Conservation (phyloP, 2,888 invertebrate genomes). For the Stenurella melanura region DNA sequence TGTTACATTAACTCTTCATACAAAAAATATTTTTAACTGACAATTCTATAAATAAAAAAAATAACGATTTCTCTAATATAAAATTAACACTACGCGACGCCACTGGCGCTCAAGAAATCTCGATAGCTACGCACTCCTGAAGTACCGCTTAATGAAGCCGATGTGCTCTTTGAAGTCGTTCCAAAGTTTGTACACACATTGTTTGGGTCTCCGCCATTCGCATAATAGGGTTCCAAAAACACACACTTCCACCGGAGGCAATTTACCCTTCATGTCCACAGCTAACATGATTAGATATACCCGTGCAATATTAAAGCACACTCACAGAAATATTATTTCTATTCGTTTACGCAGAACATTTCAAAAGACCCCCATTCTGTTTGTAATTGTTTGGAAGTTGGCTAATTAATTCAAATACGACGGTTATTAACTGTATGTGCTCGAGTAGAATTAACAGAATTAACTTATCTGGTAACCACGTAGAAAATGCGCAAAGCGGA, state of each 20-base stretch:
- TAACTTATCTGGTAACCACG: background rate
- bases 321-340: constrained; percentile 24
- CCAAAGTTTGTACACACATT: constrained; percentile 50
- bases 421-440: constrained; percentile 3
- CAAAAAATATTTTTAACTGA: too few relatives aligned
- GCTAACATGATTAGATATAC: constrained; percentile 20
- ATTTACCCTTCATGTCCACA: constrained; percentile 23
- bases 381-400: constrained; percentile 28
- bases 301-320: background rate
- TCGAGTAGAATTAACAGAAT: background rate
- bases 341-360: constrained; percentile 1
- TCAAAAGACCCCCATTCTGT: constrained; percentile 1
- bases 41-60: too few relatives aligned
- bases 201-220: constrained; percentile 46
- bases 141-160: constrained; percentile 49
- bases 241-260: constrained; percentile 31
- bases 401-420: constrained; percentile 5
- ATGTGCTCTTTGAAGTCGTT: constrained; percentile 50
- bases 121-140: constrained; percentile 1
- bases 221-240: constrained; percentile 49
- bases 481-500: background rate
- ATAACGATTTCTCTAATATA: too few relatives aligned
- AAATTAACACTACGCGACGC: background rate
- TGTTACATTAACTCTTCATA: too few relatives aligned
- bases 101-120: background rate